Conservation (phyloP, 2,797 vertebrate species). For the Helicolenus hilgendorfi region DNA sequence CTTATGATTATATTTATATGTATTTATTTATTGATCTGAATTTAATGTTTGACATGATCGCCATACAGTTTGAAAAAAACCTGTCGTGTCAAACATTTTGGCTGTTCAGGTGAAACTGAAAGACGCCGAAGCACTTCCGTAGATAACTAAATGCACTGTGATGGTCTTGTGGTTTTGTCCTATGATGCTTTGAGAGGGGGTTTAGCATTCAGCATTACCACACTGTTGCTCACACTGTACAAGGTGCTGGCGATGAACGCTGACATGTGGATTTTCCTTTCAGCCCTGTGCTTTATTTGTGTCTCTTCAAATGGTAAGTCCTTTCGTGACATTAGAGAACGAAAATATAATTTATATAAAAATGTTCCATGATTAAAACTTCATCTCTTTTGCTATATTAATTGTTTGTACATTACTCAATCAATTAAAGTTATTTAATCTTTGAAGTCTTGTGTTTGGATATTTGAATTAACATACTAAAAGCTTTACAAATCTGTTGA, state of each 20-base stretch:
- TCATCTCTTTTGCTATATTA: background rate
- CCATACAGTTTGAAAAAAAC: background rate
- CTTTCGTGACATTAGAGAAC: background rate
- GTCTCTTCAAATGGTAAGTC: slow-evolving; percentile 60
- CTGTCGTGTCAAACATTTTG: background rate
- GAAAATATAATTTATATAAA: background rate
- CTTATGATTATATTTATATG: no score
- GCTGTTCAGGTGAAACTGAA: background rate
- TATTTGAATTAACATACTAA: background rate
- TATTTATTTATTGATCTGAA: background rate
- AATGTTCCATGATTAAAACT: background rate
- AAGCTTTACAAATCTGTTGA: background rate
- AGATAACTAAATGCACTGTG: no score
- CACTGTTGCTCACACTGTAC: background rate
- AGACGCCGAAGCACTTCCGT: background rate
- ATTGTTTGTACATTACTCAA: background rate
- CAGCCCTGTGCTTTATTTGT: slow-evolving; percentile 39
- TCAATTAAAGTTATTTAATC: background rate
- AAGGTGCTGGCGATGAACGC: slow-evolving; percentile 11
- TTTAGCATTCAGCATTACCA: background rate
- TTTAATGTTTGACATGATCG: background rate
- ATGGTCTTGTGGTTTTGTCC: slow-evolving; percentile 64
- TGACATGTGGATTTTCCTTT: slow-evolving; percentile 7
- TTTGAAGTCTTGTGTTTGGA: background rate
- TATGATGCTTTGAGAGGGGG: slow-evolving; percentile 29